Base-by-base conservation (phyloP, 2,888 invertebrate genomes). In the Lasioglossum vierecki region DNA sequence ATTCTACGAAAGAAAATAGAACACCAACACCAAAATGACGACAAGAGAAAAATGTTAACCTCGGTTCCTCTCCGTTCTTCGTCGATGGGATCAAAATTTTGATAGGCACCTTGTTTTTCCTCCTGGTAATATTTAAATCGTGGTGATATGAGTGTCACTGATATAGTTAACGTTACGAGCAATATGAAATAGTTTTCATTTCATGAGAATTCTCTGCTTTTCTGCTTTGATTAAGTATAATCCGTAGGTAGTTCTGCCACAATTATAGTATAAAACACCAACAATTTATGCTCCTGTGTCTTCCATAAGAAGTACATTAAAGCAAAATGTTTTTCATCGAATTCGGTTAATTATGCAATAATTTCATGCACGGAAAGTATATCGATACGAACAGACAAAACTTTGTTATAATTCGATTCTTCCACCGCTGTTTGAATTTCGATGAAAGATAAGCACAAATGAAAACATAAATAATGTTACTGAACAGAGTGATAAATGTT, bases 21-120 rank as follows among this genome's bases (percentile, higher is more conserved):
- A 87, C 76, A 86, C 84, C 89, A 90, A 90, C 85, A 89, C 86
- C 90, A 91, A 88, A 44, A 83, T 88, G 70, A 88, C 76, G 77
- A 83, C 83, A 90, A 91, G 87, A 91, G 91, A 91, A 91, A 92
- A 92, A 88, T 92, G 87, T 90, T 93, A 94, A 95, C 95, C 95
- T 95, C 92, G 92, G 89, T 91, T 94, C 90, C 87, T 93, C 93
- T 93, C 94, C 95, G 84, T 92, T 91, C 91, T 94, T 92, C 90
- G 88, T 90, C 74, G 95, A 79, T 89, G 95, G 94, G 82, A 95
- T 94, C 88, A 93, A 92, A 93, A 95, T 94, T 95, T 94, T 95
- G 90, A 95, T 91, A 79, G 95, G 95, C 93, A 94, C 90, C 92
- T 93, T 94, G 94, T 92, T 95, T 95, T 95, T 95, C 95, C 95